Conservation (phyloP, 2,888 invertebrate genomes). For the Ecdyonurus torrentis region DNA sequence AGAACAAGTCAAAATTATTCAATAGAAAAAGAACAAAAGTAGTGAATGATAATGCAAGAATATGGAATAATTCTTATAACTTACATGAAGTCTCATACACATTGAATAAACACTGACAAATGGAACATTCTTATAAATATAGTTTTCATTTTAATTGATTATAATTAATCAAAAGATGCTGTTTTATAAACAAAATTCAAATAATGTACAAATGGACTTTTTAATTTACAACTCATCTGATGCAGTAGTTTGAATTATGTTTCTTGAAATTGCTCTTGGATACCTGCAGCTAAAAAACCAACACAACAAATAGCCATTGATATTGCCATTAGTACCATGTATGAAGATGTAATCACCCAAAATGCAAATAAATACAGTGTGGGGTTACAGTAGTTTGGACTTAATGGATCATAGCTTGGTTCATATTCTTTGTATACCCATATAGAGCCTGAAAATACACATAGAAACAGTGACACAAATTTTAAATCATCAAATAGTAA, state of each 20-base stretch:
- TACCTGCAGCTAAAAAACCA: slow-evolving; percentile 31
- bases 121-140: no score
- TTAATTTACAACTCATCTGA: no score
- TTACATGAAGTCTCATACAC: no score
- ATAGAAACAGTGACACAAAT: slow-evolving; percentile 3
- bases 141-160: no score
- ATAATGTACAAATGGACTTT: no score
- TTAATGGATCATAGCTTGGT: slow-evolving; percentile 34
- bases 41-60: no score
- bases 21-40: no score
- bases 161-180: no score
- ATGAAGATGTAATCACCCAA: slow-evolving; percentile 47
- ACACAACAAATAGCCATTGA: slow-evolving; percentile 37
- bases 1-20: no score
- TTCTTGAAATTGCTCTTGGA: slow-evolving; percentile 20
- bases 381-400: slow-evolving; percentile 41
- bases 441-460: slow-evolving; percentile 40
- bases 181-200: no score
- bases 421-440: slow-evolving; percentile 50
- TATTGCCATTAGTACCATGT: slow-evolving; percentile 36
- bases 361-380: slow-evolving; percentile 51
- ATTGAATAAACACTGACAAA: no score
- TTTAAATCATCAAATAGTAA: background rate
- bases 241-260: background rate
- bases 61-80: no score